Percentiles rank a stretch among this genome's conserved stretches.
Evolutionary conservation across 2,888 invertebrate genomes (phyloP).

Genomic region (Falcaria lacertinaria): DNA sequence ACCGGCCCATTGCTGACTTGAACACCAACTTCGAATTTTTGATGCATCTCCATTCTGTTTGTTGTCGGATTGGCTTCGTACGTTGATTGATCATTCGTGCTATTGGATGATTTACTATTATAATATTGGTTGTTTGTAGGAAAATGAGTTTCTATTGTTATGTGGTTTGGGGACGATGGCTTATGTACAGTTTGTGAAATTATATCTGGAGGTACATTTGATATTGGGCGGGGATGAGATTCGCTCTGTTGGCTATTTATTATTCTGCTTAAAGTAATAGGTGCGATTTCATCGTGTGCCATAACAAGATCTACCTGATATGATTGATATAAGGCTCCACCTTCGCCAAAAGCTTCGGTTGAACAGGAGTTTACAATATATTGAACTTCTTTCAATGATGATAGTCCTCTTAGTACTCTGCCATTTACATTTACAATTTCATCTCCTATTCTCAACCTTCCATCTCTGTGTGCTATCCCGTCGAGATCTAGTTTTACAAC

Average conservation of each 20-base stretch:
- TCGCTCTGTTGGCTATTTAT: slow-evolving; percentile 58
- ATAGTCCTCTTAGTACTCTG: slow-evolving; percentile 86
- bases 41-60: slow-evolving; percentile 35
- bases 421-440: slow-evolving; percentile 95
- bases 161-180: slow-evolving; percentile 59
- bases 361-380: slow-evolving; percentile 77
- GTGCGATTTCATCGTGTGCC: slow-evolving; percentile 82
- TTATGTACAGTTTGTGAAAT: slow-evolving; percentile 71
- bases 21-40: slow-evolving; percentile 54
- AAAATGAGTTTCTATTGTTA: slow-evolving; percentile 71
- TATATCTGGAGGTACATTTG: slow-evolving; percentile 66
- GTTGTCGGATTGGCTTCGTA: slow-evolving; percentile 21
- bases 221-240: slow-evolving; percentile 33
- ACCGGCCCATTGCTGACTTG: slow-evolving; percentile 51
- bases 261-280: slow-evolving; percentile 69
- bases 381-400: slow-evolving; percentile 83
- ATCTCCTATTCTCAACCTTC: slow-evolving; percentile 90
- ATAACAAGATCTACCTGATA: slow-evolving; percentile 81
- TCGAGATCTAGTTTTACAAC: slow-evolving; percentile 82
- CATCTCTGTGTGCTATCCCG: slow-evolving; percentile 87
- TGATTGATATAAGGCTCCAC: slow-evolving; percentile 58
- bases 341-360: slow-evolving; percentile 62
- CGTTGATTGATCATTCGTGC: slow-evolving; percentile 25
- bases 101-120: slow-evolving; percentile 28
- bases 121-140: slow-evolving; percentile 56